phyloP scores from a whole-genome alignment of 2,888 invertebrate species.

The Andrena bicolor region DNA sequence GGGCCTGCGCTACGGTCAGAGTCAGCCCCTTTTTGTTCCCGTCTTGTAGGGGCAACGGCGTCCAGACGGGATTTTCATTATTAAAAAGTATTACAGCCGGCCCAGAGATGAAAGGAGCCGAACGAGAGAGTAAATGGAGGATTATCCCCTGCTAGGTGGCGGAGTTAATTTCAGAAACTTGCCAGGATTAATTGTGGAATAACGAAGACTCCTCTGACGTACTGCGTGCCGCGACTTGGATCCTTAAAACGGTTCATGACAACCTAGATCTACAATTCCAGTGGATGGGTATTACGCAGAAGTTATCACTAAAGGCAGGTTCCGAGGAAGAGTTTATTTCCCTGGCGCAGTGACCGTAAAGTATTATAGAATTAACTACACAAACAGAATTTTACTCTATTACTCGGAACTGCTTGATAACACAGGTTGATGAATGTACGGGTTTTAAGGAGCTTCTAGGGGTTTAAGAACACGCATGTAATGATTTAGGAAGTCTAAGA shows the following conservation, averaged over 20 bases:
- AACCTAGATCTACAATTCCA: neutral
- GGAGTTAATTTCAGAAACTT: conserved; percentile 58
- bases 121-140: conserved; percentile 61
- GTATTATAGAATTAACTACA: too few species aligned
- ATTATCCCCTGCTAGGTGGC: conserved; percentile 64
- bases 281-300: too few species aligned
- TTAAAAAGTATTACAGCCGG: conserved; percentile 72
- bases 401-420: too few species aligned
- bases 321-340: too few species aligned
- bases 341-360: too few species aligned
- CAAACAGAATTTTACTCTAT: too few species aligned
- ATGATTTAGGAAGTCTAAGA: too few species aligned
- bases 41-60: conserved; percentile 29
- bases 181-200: conserved; percentile 52
- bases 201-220: conserved; percentile 35
- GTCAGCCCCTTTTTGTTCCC: conserved; percentile 27
- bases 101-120: conserved; percentile 45
- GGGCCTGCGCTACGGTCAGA: conserved; percentile 13
- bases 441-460: too few species aligned
- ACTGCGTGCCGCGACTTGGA: conserved; percentile 30
- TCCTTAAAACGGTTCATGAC: neutral
- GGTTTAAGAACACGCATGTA: too few species aligned
- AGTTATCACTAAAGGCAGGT: too few species aligned
- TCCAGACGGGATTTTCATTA: conserved; percentile 70
- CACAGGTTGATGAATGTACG: too few species aligned